These are phyloP conservation scores for cat (Felis catus) DNA, from an alignment of 2,113 vertebrate genomes.

Conservation along the genomic window F.catus_Fca126_mat1.0 CM031419.1:23059501-23060000, in stretches of 20 bases:
- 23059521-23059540: neutral
- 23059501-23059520: neutral
- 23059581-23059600: neutral
- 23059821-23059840: fast-evolving
- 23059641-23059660: too few species aligned
- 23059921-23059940: neutral
- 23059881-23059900: too few species aligned
- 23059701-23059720: neutral
- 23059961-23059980: neutral
- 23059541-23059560: neutral
- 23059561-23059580: neutral
- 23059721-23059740: too few species aligned
- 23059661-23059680: neutral
- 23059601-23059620: too few species aligned
- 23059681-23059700: neutral
- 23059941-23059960: neutral
- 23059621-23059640: neutral
- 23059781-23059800: neutral
- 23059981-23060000: neutral
- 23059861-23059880: fast-evolving
- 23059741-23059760: neutral
- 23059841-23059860: neutral
- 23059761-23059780: neutral
- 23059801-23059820: fast-evolving
- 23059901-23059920: neutral